phyloP scores from a whole-genome alignment of 2,797 vertebrate species.

The Karalla daura region DNA sequence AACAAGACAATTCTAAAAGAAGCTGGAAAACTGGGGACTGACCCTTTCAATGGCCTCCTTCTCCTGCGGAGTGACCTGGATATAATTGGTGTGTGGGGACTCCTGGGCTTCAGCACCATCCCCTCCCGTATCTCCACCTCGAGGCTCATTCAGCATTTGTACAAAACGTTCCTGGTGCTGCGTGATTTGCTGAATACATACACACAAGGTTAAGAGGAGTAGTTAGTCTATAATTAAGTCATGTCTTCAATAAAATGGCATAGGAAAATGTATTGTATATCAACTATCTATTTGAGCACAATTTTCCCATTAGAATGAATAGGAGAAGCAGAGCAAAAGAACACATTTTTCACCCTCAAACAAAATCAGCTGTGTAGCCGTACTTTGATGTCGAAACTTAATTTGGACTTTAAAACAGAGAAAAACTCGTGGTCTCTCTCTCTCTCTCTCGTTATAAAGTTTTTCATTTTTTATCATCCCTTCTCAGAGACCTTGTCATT shows the following conservation, averaged over 20 bases:
- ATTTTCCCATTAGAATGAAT: too few relatives aligned
- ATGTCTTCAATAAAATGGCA: too few relatives aligned
- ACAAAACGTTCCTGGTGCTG: conserved; percentile 86
- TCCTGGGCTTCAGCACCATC: conserved; percentile 75
- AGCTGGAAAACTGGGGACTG: conserved; percentile 7
- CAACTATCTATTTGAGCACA: not conserved
- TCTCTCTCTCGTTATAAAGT: too few relatives aligned
- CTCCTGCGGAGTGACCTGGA: conserved; percentile 87
- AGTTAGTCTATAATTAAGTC: too few relatives aligned
- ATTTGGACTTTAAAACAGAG: too few relatives aligned
- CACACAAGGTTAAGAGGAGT: conserved; percentile 5
- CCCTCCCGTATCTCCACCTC: conserved; percentile 63
- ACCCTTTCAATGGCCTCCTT: conserved; percentile 88
- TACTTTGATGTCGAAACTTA: too few relatives aligned
- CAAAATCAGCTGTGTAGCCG: too few relatives aligned
- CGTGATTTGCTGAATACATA: conserved; percentile 81
- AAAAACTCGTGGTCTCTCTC: too few relatives aligned
- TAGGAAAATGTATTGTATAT: not conserved
- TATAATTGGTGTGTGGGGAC: conserved; percentile 80
- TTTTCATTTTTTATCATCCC: too few relatives aligned
- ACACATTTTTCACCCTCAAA: too few relatives aligned
- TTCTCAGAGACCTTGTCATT: too few relatives aligned
- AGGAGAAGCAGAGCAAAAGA: not conserved
- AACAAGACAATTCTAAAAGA: not conserved
- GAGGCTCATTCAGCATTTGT: conserved; percentile 86